Base-by-base conservation (phyloP, 2,113 vertebrate genomes). In the Corythornis cristatus region DNA sequence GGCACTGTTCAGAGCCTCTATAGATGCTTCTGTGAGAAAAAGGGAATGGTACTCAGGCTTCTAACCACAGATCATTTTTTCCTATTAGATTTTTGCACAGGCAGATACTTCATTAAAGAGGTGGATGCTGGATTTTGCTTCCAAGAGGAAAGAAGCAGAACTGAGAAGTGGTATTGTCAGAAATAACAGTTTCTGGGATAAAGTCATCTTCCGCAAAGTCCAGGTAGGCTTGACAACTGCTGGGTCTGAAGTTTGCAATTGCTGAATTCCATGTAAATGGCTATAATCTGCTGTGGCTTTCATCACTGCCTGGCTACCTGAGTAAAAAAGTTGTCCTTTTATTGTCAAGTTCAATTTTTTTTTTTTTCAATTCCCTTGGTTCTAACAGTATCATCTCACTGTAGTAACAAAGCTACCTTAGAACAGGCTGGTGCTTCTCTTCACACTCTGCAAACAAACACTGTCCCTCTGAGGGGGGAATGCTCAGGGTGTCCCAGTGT, bases 131-230 rank as follows among this genome's bases (percentile, higher is more conserved):
- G 99, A 99, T 95, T 99, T 99, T 78, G 99, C 99, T 76, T 98
- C 98, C 81, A 98, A 98, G 90, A 98, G 99, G 93, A 99, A 99
- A 97, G 98, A 98, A 95, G 98, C 99, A 0, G 99, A 99, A 89
- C 98, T 99, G 40, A 98, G 98, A 87, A 99, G 98, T 11, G 99
- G 99, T 8, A 98, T 99, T 85, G 95, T 99, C 22, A 97, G 99
- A 96, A 98, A 97, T 76, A 98, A 99, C 97, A 99, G 99, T 96
- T 96, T 99, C 81, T 99, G 99, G 99, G 99, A 99, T 94, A 99
- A 97, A 93, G 96, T 99, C 11, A 98, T 99, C 97, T 99, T 99
- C 95, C 98, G 95, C 82, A 99, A 99, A 97, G 98, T 99, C 48
- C 99, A 99, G 99, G 99, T 99, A 96, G 84, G 51, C 8, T 31